Evolutionary conservation across 2,113 vertebrate genomes (phyloP), one percentile per base, ranked within the genome.

Genomic region (Naja naja): DNA sequence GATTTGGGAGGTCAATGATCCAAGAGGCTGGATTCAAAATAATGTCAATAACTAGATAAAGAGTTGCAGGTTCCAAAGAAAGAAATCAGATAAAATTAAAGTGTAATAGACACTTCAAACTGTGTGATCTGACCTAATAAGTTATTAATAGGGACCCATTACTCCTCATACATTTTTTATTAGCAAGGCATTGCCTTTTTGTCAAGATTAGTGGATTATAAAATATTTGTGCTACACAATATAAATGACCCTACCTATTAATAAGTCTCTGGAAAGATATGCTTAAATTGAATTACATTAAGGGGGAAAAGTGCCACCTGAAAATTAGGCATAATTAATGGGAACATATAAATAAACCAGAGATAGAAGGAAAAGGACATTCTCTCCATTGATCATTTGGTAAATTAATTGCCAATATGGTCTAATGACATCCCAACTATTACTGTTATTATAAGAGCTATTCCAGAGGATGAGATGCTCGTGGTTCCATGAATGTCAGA

Each of bases 141-240:
- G 98, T 99, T 99, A 99, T 99, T 99, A 99, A 99, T 99, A 98
- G 98, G 98, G 97, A 97, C 97, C 98, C 98, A 98, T 99, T 99
- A 99, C 98, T 98, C 98, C 98, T 98, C 98, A 98, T 99, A 95
- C 98, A 99, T 99, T 98, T 99, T 99, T 99, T 98, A 99, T 99
- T 97, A 98, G 96, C 95, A 98, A 98, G 98, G 98, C 98, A 98
- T 98, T 98, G 98, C 98, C 98, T 98, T 98, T 98, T 98, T 98
- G 98, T 98, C 98, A 98, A 97, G 98, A 99, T 99, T 98, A 98
- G 98, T 98, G 98, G 98, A 98, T 98, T 98, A 98, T 98, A 99
- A 99, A 99, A 98, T 98, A 99, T 99, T 99, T 98, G 98, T 98
- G 98, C 98, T 98, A 97, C 98, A 98, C 97, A 98, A 98, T 98